phyloP scores from a whole-genome alignment of 2,888 invertebrate genomes.

The Spodoptera exigua region DNA sequence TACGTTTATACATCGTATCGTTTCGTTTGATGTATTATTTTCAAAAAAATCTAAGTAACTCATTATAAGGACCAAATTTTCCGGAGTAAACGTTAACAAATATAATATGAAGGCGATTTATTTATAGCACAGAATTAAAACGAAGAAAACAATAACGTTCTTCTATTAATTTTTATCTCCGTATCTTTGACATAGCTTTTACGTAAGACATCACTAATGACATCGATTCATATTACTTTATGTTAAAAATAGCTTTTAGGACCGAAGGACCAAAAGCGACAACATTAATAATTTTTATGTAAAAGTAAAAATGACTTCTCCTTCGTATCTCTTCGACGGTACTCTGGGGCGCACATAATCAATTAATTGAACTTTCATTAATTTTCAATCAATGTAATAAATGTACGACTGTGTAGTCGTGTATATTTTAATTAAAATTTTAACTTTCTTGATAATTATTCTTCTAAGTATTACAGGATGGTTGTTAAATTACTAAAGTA shows the following conservation, averaged over 20 bases:
- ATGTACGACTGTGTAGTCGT: conserved; percentile 2
- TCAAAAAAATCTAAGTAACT: background rate
- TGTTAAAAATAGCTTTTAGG: conserved; percentile 11
- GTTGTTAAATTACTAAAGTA: too few species aligned
- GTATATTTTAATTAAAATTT: background rate
- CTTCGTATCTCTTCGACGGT: conserved; percentile 7
- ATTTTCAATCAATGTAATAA: conserved; percentile 15
- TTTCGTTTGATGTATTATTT: background rate
- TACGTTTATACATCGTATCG: too few species aligned
- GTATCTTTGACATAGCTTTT: background rate
- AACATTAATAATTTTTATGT: conserved; percentile 18
- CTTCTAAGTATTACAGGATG: too few species aligned
- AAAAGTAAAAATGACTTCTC: conserved; percentile 3
- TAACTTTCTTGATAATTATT: background rate
- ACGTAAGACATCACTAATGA: conserved; percentile 11
- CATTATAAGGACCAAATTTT: background rate
- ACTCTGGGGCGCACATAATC: background rate
- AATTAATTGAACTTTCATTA: conserved; percentile 18
- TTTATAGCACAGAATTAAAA: background rate
- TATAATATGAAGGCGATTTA: background rate
- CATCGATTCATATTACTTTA: conserved; percentile 16
- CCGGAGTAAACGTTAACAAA: background rate
- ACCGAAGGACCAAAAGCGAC: conserved; percentile 10
- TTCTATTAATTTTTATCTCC: background rate
- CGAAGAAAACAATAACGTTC: background rate